Percentiles rank a stretch among this genome's conserved stretches.
Evolutionary conservation across 2,113 vertebrate genomes (phyloP).

Genomic region (Agelaius phoeniceus): DNA sequence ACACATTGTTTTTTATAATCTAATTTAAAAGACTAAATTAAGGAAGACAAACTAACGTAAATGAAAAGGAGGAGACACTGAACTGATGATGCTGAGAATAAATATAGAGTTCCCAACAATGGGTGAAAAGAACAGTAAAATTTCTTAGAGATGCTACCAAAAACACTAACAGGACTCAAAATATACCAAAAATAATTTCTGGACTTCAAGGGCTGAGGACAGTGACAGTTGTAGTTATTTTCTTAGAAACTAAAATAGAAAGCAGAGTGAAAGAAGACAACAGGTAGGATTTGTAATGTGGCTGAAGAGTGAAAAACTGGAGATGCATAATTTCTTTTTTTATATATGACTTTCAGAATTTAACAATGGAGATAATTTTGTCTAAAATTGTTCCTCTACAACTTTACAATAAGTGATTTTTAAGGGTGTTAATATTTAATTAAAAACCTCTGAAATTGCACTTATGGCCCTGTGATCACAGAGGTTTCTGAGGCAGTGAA

Average conservation of each 20-base stretch:
- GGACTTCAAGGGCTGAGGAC: background rate
- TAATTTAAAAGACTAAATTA: background rate
- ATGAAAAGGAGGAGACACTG: background rate
- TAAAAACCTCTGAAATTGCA: background rate
- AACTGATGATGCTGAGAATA: background rate
- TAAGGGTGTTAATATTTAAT: background rate
- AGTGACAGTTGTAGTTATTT: background rate
- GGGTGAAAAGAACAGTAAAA: background rate
- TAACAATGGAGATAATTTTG: background rate
- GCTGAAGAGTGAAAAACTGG: background rate
- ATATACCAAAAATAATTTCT: background rate
- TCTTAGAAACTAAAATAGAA: background rate
- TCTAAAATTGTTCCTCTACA: background rate
- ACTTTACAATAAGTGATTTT: background rate
- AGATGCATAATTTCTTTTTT: background rate
- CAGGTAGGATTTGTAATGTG: background rate
- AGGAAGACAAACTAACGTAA: background rate
- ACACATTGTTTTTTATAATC: background rate
- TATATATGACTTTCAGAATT: background rate
- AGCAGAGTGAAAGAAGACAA: background rate
- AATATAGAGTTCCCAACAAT: background rate
- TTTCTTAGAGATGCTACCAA: background rate
- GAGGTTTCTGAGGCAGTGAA: background rate
- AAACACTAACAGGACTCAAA: background rate
- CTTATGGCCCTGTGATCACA: background rate